A percentile compares a stretch with the other conserved stretches of the same genome.
phyloP scores from a whole-genome alignment of 2,113 vertebrate genomes.

The Calypte anna region DNA sequence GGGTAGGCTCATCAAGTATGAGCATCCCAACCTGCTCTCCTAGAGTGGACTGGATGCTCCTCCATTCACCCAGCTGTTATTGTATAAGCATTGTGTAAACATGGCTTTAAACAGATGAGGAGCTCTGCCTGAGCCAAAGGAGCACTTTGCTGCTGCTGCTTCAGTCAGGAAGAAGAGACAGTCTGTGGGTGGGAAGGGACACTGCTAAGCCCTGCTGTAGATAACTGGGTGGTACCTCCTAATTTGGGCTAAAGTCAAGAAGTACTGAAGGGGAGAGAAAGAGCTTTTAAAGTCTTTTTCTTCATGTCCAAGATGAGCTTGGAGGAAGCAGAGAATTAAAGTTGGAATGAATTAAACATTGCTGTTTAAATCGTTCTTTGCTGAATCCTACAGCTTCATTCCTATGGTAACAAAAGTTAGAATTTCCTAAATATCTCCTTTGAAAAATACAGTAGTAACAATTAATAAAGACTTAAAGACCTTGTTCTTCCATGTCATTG shows the following conservation, averaged over 20 bases:
- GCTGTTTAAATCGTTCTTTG: background rate
- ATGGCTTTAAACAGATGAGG: background rate
- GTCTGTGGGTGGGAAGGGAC: conserved; percentile 24
- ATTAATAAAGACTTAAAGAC: conserved; percentile 20
- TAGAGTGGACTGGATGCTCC: background rate
- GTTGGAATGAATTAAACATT: background rate
- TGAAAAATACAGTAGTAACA: conserved; percentile 2
- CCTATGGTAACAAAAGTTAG: conserved; percentile 38
- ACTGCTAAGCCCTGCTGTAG: background rate
- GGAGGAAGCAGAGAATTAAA: background rate
- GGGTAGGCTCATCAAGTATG: background rate
- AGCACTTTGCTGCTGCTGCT: conserved; percentile 11
- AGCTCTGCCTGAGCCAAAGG: background rate
- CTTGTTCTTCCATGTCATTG: background rate
- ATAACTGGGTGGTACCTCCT: conserved; percentile 21
- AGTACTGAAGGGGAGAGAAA: background rate
- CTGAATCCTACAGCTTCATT: conserved; percentile 31
- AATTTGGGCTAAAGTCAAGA: background rate
- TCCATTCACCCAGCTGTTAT: background rate
- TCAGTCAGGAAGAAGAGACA: background rate
- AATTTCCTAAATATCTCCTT: conserved; percentile 36
- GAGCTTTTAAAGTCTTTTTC: background rate
- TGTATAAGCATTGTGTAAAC: background rate
- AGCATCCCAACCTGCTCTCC: background rate
- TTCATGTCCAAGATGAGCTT: background rate